A percentile compares a stretch with the other conserved stretches of the same genome.
Evolutionary conservation across 2,888 invertebrate species (phyloP).

Genomic region (Antitype chi): DNA sequence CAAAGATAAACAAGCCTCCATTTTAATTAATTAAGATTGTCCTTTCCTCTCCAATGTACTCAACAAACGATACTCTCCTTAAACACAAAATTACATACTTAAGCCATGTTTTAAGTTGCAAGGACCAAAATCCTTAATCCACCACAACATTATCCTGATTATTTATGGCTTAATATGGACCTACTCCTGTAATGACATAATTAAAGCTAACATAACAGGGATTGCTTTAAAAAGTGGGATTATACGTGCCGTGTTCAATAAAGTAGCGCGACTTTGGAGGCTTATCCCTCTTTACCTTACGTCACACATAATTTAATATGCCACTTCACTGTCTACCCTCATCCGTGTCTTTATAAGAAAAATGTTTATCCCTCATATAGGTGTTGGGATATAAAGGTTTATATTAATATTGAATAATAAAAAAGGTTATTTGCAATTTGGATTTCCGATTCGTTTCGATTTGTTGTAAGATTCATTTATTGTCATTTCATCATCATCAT

Average conservation of each 20-base stretch:
- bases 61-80: too few species aligned
- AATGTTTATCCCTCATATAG: conserved; percentile 58
- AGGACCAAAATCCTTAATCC: conserved; percentile 4
- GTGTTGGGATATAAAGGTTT: conserved; percentile 45
- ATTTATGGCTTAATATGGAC: conserved; percentile 31
- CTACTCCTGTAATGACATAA: conserved; percentile 42
- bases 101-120: conserved; percentile 1
- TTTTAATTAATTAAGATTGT: not conserved
- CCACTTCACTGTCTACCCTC: conserved; percentile 85
- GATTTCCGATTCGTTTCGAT: conserved; percentile 32
- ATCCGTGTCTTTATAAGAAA: conserved; percentile 74
- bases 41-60: not conserved
- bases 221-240: conserved; percentile 64
- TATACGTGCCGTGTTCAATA: conserved; percentile 77
- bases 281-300: conserved; percentile 87
- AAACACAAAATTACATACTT: not conserved
- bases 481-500: too few species aligned
- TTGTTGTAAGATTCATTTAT: not conserved
- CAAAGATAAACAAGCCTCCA: not conserved
- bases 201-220: conserved; percentile 45
- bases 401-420: conserved; percentile 35
- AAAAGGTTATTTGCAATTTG: conserved; percentile 17
- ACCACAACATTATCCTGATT: conserved; percentile 29
- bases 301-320: conserved; percentile 87
- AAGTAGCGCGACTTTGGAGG: conserved; percentile 82